Evolutionary conservation across 2,888 invertebrate genomes (phyloP).

Genomic region (Oegoconia quadripuncta): DNA sequence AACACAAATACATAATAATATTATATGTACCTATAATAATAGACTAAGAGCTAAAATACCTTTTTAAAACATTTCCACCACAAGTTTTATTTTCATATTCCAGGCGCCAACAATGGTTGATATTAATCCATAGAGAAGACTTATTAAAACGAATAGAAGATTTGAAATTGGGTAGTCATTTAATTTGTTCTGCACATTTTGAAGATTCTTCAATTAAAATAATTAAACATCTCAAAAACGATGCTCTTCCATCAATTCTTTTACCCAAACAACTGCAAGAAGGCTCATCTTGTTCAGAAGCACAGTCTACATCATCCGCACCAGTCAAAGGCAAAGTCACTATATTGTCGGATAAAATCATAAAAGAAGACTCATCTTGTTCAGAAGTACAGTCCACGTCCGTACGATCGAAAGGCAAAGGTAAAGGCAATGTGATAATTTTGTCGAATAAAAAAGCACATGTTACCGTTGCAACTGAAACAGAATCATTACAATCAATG

Average conservation of each 20-base stretch:
- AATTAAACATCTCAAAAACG: constrained; percentile 11
- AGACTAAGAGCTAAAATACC: not conserved
- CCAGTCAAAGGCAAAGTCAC: constrained; percentile 1
- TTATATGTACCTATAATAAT: too few relatives aligned
- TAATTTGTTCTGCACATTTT: constrained; percentile 18
- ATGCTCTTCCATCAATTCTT: constrained; percentile 11
- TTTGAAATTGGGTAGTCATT: constrained; percentile 3
- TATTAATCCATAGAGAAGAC: constrained; percentile 15
- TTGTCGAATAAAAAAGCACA: not conserved
- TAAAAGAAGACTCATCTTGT: not conserved
- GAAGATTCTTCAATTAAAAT: constrained; percentile 11
- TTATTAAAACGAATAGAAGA: constrained; percentile 14
- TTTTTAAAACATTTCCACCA: not conserved
- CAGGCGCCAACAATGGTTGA: constrained; percentile 19
- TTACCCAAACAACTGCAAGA: constrained; percentile 2
- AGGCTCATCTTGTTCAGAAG: not conserved
- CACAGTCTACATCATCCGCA: constrained; percentile 1
- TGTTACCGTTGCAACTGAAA: constrained; percentile 5
- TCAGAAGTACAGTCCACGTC: not conserved
- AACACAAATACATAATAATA: too few relatives aligned
- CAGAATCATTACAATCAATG: constrained; percentile 6
- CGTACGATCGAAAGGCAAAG: not conserved
- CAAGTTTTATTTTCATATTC: constrained; percentile 10
- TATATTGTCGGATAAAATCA: not conserved
- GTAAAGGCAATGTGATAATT: not conserved